phyloP scores from a whole-genome alignment of 2,113 vertebrate genomes.

The Clarias macrocephalus region DNA sequence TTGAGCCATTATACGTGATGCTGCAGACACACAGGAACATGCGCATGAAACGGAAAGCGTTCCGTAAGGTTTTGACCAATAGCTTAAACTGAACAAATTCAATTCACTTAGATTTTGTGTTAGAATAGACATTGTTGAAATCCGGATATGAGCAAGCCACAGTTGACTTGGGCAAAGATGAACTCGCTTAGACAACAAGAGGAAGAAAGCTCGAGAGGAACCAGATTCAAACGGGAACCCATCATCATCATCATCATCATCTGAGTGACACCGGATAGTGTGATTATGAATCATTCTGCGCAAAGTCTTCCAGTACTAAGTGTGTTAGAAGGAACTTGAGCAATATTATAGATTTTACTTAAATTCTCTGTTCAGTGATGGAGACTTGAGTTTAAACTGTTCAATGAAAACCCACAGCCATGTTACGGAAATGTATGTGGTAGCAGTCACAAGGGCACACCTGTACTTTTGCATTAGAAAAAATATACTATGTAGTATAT shows the following conservation, averaged over 20 bases:
- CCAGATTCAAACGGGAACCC: neutral
- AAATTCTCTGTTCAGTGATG: neutral
- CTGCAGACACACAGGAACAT: constrained; percentile 63
- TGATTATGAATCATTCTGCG: neutral
- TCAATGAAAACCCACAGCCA: neutral
- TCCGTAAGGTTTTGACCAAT: neutral
- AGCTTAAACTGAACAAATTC: neutral
- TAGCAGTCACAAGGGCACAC: neutral
- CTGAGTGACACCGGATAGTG: neutral
- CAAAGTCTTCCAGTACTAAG: neutral
- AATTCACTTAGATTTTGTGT: neutral
- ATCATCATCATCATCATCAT: neutral
- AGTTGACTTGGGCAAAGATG: neutral
- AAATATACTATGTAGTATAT: too few relatives aligned
- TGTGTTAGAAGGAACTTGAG: neutral
- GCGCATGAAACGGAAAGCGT: neutral
- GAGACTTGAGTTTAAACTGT: neutral
- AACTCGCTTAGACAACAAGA: neutral
- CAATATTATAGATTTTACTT: neutral
- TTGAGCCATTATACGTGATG: constrained; percentile 96
- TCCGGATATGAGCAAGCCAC: neutral
- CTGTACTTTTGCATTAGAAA: neutral
- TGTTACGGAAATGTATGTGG: neutral
- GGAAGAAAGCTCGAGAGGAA: neutral
- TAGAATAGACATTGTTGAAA: neutral